Conservation (phyloP, 1,140 invertebrate genomes). For the Tetramorium simillimum region DNA sequence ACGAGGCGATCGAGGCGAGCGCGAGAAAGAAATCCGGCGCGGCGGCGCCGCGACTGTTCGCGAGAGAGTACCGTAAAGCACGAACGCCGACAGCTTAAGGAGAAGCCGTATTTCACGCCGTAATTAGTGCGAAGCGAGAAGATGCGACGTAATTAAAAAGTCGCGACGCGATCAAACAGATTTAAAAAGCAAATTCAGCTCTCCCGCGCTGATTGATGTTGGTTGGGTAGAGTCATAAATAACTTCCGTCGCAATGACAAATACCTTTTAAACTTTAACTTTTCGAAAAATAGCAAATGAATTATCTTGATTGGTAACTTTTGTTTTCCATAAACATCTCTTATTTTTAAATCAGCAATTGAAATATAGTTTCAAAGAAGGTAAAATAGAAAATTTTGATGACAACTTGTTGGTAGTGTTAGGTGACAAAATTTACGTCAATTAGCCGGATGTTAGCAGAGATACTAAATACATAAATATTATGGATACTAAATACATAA, state of each 20-base stretch:
- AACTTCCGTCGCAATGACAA: neutral
- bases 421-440: neutral
- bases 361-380: neutral
- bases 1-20: neutral
- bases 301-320: neutral
- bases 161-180: slow-evolving; percentile 8
- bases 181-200: slow-evolving; percentile 13
- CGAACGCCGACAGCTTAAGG: neutral
- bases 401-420: neutral
- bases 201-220: neutral
- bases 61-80: slow-evolving; percentile 29
- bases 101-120: slow-evolving; percentile 11
- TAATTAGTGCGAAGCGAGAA: slow-evolving; percentile 42
- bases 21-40: slow-evolving; percentile 20
- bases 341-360: neutral
- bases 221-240: neutral
- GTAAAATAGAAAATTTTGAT: neutral
- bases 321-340: neutral
- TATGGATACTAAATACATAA: neutral
- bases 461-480: neutral
- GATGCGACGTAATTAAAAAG: slow-evolving; percentile 34
- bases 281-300: neutral
- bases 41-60: neutral
- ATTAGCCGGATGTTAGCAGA: neutral
- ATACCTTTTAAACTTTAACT: neutral